Base-by-base conservation (phyloP, 2,113 vertebrate species). In the Struthidea cinerea region DNA sequence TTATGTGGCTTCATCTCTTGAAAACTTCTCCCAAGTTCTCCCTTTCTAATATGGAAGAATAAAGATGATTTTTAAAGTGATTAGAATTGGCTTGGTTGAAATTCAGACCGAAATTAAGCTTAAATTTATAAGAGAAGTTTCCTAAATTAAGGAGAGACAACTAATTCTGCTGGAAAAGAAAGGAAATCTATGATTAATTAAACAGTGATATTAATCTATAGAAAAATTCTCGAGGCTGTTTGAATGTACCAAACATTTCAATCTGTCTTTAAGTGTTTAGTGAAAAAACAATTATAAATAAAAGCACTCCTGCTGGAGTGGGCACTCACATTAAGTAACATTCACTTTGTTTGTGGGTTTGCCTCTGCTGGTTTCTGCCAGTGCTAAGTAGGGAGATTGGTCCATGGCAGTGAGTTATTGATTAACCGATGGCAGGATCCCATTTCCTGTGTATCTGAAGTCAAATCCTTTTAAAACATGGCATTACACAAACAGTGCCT, bases 391-490 rank as follows among this genome's bases (percentile, higher is more conserved):
- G 82, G 53, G 52, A 60, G 46, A 84, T 22, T 44, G 76, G 73
- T 67, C 57, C 22, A 6, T 18, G 37, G 33, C n/a, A 46, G 47
- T 7, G 37, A 64, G 32, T 79, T 89, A 83, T 89, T 33, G 81
- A 96, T 52, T 87, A 76, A 33, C 28, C 81, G 49, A 75, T 93
- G 42, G 55, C 22, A 3, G 73, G 86, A 86, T 84, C 41, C 81
- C 60, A 82, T 92, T 95, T 83, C 86, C 91, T 79, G 86, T 59
- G 37, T 37, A 47, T 84, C 46, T 30, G 53, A 93, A 96, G 59
- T 16, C 76, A 96, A 95, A 90, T 35, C 42, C 57, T 95, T 93
- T 70, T 68, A 76, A 94, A 92, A 92, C 42, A n/a, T 13, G 93
- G 41, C 42, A 33, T 79, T 67, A 23, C 73, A 33, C 44, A 85